Conservation (phyloP, 1,140 invertebrate genomes). For the Rhyacophila brunnea region DNA sequence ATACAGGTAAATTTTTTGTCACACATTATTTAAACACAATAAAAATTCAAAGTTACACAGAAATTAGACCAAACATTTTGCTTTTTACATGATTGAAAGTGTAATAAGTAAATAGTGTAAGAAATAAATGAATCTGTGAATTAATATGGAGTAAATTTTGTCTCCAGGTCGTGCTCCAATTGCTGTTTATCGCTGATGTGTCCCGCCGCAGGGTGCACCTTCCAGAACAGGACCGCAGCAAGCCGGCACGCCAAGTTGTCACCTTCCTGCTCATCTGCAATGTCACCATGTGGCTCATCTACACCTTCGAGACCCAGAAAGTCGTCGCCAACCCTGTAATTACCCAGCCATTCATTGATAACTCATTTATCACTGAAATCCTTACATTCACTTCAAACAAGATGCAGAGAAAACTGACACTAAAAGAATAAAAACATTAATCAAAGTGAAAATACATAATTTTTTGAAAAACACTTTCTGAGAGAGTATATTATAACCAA, state of each 20-base stretch:
- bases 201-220: slow-evolving; percentile 85
- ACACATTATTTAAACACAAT: no score
- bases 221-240: slow-evolving; percentile 87
- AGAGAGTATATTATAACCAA: no score
- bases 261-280: slow-evolving; percentile 95
- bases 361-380: no score
- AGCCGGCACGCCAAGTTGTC: slow-evolving; percentile 92
- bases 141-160: slow-evolving; percentile 6
- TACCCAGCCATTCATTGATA: no score
- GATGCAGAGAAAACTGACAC: no score
- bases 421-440: background rate
- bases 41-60: no score
- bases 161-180: slow-evolving; percentile 80
- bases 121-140: no score
- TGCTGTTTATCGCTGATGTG: slow-evolving; percentile 93
- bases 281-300: slow-evolving; percentile 92
- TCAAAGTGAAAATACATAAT: background rate
- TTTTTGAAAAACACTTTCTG: background rate
- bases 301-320: slow-evolving; percentile 94
- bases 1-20: no score
- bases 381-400: no score
- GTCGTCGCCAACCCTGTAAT: slow-evolving; percentile 84
- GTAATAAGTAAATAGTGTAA: no score
- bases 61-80: no score
- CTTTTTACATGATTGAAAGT: no score